Base-by-base conservation (phyloP, 1,140 invertebrate species). In the Mylabris phalerata region DNA sequence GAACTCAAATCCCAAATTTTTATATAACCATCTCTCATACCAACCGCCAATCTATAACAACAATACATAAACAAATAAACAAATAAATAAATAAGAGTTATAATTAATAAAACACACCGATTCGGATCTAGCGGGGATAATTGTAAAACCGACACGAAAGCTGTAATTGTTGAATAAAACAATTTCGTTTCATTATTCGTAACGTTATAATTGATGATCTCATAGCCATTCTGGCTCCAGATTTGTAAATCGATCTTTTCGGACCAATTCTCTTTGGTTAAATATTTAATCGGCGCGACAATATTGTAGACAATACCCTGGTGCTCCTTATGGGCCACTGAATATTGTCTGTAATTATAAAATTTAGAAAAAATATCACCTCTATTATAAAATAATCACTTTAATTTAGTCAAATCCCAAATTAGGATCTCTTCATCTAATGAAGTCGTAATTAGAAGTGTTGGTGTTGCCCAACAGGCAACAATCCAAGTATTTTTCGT, bases 101-200 rank as follows among this genome's bases (percentile, higher is more conserved):
- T 19, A 57, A 32, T 32, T 0, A 7, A 32, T 32, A 59, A 52
- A 56, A 64, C 52, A 72, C 68, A 82, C 79, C 75, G 81, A 67
- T 77, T 79, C 56, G 86, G 84, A 74, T 90, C 87, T 40, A 90
- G 73, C 3, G 86, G 83, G 61, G 86, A 90, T 1, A 78, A 67
- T 32, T 79, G 78, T 11, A 89, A 71, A 40, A 77, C 81, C 68
- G 87, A 86, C 4, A 88, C 71, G 64, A 76, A 82, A 19, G 86
- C 86, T 32, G 83, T 83, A 62, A 86, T 79, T 1, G 85, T 85
- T 11, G 80, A 78, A 66, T 84, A 75, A n/a, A 68, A 72, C 7
- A 32, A 41, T 72, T 73, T 1, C 82, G 47, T 42, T 70, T 32
- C 32, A 32, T 32, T 32, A 5, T 7, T 4, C 4, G 4, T 32